Evolutionary conservation across 2,888 invertebrate genomes (phyloP).

Genomic region (Lasioglossum morio): DNA sequence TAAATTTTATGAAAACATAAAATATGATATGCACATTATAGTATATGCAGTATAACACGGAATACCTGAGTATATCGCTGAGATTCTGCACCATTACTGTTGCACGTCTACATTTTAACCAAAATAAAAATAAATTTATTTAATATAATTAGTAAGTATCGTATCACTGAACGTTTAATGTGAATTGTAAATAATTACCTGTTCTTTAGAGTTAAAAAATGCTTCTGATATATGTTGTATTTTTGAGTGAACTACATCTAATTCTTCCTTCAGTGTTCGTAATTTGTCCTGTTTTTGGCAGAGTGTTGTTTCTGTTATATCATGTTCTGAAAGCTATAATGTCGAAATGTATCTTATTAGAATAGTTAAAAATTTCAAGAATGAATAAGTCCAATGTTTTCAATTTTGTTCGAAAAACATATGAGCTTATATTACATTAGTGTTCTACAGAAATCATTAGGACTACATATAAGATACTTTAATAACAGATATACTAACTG

Average conservation of each 20-base stretch:
- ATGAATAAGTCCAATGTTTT: neutral
- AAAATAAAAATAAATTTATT: conserved; percentile 10
- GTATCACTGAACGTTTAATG: conserved; percentile 3
- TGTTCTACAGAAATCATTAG: neutral
- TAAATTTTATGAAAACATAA: neutral
- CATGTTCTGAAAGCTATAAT: conserved; percentile 75
- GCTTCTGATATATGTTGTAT: conserved; percentile 80
- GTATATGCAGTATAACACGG: neutral
- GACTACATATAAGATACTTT: neutral
- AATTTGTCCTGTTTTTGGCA: conserved; percentile 73
- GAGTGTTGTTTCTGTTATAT: conserved; percentile 72
- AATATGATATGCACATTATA: neutral
- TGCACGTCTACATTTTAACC: conserved; percentile 14
- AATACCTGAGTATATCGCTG: conserved; percentile 41
- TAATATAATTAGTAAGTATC: conserved; percentile 4
- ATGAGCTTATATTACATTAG: neutral
- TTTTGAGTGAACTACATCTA: conserved; percentile 79
- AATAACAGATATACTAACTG: conserved; percentile 71
- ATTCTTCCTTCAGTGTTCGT: conserved; percentile 78
- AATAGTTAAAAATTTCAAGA: neutral
- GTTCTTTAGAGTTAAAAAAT: conserved; percentile 71
- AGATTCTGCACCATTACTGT: conserved; percentile 15
- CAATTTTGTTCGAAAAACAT: neutral
- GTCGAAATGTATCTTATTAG: conserved; percentile 5
- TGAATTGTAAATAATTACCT: conserved; percentile 55